These are phyloP conservation scores for Ammodytes dubius DNA, from an alignment of 2,113 vertebrate species.

Conservation along the genomic window DNA sequence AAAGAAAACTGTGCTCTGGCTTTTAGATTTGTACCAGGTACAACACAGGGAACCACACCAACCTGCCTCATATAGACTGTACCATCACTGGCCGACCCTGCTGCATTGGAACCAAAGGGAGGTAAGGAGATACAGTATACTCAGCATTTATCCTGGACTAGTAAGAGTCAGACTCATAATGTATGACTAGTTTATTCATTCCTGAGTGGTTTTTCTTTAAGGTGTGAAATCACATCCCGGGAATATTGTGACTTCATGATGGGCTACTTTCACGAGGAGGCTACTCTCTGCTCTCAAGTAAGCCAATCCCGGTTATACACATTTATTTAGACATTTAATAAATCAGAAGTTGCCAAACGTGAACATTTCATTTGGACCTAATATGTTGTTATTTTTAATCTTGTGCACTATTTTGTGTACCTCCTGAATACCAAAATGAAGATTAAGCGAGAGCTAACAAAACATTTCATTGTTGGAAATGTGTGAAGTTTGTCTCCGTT, in stretches of 20 bases:
- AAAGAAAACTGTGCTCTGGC: not conserved
- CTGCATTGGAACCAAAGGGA: slow-evolving; percentile 98
- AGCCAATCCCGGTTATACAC: slow-evolving; percentile 27
- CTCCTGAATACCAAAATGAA: slow-evolving; percentile 9
- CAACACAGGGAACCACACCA: slow-evolving; percentile 95
- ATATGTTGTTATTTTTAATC: not conserved
- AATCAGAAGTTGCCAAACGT: not conserved
- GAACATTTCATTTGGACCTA: not conserved
- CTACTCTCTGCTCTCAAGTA: slow-evolving; percentile 98
- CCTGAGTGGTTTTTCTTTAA: slow-evolving; percentile 64
- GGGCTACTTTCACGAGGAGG: slow-evolving; percentile 97
- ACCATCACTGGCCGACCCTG: slow-evolving; percentile 96
- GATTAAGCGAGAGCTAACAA: not conserved
- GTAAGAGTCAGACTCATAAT: not conserved
- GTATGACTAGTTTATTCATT: slow-evolving; percentile 4
- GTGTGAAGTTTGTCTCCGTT: not conserved
- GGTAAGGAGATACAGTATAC: slow-evolving; percentile 81
- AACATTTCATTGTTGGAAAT: not conserved
- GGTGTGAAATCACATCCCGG: slow-evolving; percentile 98
- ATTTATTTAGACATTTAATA: not conserved
- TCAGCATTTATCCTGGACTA: not conserved
- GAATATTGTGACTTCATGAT: slow-evolving; percentile 99
- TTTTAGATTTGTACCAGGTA: slow-evolving; percentile 95
- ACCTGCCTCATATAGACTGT: slow-evolving; percentile 97
- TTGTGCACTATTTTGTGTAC: not conserved